Base-by-base conservation (phyloP, 1,140 invertebrate genomes). In the Drosophila littoralis region DNA sequence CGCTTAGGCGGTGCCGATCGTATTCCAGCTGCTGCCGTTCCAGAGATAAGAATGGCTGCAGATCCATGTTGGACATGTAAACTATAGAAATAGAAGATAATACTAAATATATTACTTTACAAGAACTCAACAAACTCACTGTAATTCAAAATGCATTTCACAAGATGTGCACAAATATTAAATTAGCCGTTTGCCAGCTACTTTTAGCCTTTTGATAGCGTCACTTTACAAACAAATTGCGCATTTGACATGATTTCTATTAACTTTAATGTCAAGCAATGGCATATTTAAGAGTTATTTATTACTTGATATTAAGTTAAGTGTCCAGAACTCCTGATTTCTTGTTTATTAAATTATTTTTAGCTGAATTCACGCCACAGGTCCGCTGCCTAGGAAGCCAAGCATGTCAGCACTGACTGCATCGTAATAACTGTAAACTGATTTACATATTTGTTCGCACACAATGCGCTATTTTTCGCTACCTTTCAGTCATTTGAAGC, bases 11-110 rank as follows among this genome's bases (percentile, higher is more conserved):
- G 33, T 84, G 59, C 2, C 84, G 80, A 9, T 88, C 84, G 40
- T 52, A 45, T 10, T 89, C 64, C 32, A 89, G 22, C 68, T 88
- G 84, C 46, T 81, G 66, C 12, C 84, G 84, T 22, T 88, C 80
- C 65, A 84, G 8, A 1, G 45, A 59, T 43, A 88, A 66, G 57
- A 88, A 88, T 63, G 89, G 45, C 35, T 88, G 77, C 28, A 88
- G 50, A 43, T 88, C 84, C 84, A 88, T 89, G 7, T 51, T 75
- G 45, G 10, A n/a, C 43, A 57, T 46, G 7, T 46, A 15, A 35
- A 15, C 43, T 55, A 10, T 36, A 46, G 12, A 10, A 59, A 10
- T 35, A 38, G 32, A 32, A 42, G 17, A 33, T 15, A 57, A 40
- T 12, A 36, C 12, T 1, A 52, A n/a, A 33, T 42, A 2, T 9